phyloP scores from a whole-genome alignment of 64 coral and sea anemone species.

The Platygyra sinensis region DNA sequence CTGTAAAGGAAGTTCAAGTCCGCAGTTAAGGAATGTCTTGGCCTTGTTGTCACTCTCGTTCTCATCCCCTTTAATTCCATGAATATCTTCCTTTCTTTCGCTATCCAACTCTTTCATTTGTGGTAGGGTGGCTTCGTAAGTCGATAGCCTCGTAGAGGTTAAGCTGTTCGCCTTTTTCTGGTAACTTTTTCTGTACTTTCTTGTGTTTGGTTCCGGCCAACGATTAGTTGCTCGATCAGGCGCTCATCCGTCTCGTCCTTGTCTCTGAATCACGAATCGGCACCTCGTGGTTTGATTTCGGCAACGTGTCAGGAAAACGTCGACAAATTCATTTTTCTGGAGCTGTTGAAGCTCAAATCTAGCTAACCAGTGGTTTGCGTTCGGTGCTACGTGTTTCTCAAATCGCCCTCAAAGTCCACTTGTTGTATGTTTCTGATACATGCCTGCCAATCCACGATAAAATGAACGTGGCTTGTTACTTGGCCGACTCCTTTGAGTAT shows the following conservation, averaged over 20 bases:
- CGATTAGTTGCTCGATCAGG: constrained; percentile 61
- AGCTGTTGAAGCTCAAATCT: constrained; percentile 68
- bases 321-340: constrained; percentile 36
- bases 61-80: not conserved
- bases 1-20: not conserved
- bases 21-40: not conserved
- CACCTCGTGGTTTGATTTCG: constrained; percentile 51
- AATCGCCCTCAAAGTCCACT: constrained; percentile 61
- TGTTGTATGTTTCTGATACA: constrained; percentile 58
- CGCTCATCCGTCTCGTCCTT: constrained; percentile 7
- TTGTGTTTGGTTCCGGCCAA: constrained; percentile 61
- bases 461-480: constrained; percentile 63
- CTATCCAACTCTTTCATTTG: constrained; percentile 38
- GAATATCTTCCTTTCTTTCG: not conserved
- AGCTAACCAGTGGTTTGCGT: constrained; percentile 51
- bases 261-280: constrained; percentile 63
- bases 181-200: constrained; percentile 52
- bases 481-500: constrained; percentile 38
- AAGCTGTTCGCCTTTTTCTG: constrained; percentile 21
- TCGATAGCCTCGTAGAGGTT: constrained; percentile 56
- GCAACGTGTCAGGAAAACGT: constrained; percentile 51
- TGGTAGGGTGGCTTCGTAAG: constrained; percentile 51
- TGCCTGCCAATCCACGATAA: constrained; percentile 67
- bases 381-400: constrained; percentile 61
- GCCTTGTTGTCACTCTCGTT: not conserved